Base-by-base conservation (phyloP, 1,140 invertebrate species). In the Drosophila pachea region DNA sequence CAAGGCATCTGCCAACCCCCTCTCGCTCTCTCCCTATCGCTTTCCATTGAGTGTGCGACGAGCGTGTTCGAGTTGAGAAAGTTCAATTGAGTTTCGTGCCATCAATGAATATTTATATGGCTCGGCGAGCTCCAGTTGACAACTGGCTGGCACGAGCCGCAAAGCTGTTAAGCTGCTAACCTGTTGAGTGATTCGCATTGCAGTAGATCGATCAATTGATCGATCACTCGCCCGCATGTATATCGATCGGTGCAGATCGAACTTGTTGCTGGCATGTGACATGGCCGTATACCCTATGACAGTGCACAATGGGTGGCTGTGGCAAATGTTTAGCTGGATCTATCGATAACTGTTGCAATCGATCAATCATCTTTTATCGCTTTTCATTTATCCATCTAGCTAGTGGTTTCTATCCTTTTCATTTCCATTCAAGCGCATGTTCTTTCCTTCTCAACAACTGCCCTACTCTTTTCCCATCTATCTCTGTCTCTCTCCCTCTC, bases 31-130 rank as follows among this genome's bases (percentile, higher is more conserved):
- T 14, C 5, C 11, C 40, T 47, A 5, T 36, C n/a, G n/a, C n/a
- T n/a, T n/a, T n/a, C n/a, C 5, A 59, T 65, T 32, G 59, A 52
- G 68, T 54, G 65, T 70, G 65, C 62, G 68, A 48, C 68, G 64
- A 22, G 22, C 38, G 62, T 70, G 35, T 60, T 47, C 31, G 54
- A 55, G 59, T 53, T 67, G 50, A 56, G 56, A 56, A 59, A 45
- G 69, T 35, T 49, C 48, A 40, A 49, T 47, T 31, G 40, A 29
- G 33, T 52, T 58, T 58, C 65, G 64, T 22, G 22, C 22, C 38
- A 12, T 60, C 60, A 35, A 68, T 68, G 58, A 68, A 72, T 72
- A 72, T 72, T 68, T 58, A 72, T 72, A 48, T 16, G 12, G 3
- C n/a, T 16, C 12, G 4, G 31, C 43, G 54, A 43, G 7, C 50